These are phyloP conservation scores for Arctia plantaginis DNA, from an alignment of 2,888 invertebrate species.

Conservation along the genomic window DNA sequence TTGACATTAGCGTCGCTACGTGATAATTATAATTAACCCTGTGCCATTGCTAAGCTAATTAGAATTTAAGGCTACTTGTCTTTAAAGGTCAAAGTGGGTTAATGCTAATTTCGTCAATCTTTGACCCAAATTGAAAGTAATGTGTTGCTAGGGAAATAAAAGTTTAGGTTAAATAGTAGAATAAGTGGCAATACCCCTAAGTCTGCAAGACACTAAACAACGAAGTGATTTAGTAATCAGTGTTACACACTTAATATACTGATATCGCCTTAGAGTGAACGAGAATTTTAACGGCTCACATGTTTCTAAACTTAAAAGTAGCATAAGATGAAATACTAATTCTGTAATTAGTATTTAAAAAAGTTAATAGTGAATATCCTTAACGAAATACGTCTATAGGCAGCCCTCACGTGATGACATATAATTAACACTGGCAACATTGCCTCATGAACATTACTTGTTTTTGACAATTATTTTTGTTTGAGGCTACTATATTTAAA, in stretches of 20 bases:
- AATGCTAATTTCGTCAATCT: conserved; percentile 7
- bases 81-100: conserved; percentile 29
- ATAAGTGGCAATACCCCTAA: background rate
- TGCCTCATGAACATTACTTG: background rate
- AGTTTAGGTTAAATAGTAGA: background rate
- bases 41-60: conserved; percentile 30
- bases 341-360: background rate
- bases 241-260: background rate
- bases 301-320: background rate
- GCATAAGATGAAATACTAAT: background rate
- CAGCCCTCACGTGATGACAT: background rate
- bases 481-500: background rate
- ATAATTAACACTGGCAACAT: background rate
- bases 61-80: conserved; percentile 2
- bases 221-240: background rate
- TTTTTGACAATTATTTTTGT: too few relatives aligned
- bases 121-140: background rate
- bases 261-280: background rate
- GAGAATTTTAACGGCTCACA: background rate
- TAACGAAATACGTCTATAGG: background rate
- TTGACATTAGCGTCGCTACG: conserved; percentile 17
- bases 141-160: background rate
- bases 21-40: conserved; percentile 35
- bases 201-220: background rate
- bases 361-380: background rate